Conservation (phyloP, 2,888 invertebrate genomes). For the Cephonodes hylas region DNA sequence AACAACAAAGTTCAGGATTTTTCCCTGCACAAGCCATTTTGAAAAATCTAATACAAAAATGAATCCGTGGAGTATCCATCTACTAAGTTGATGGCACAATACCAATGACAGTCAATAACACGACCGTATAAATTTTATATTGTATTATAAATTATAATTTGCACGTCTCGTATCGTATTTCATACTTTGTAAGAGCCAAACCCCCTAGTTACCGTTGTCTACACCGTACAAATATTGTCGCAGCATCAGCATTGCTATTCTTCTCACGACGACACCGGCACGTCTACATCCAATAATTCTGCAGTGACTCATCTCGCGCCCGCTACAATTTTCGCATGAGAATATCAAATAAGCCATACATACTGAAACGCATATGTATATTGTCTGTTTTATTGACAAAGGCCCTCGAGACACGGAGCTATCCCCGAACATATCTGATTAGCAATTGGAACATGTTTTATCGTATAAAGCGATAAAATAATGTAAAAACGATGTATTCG, state of each 20-base stretch:
- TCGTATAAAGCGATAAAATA: too few species aligned
- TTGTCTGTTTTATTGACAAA: background rate
- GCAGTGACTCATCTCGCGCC: conserved; percentile 63
- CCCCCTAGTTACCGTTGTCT: conserved; percentile 13
- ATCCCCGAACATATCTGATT: background rate
- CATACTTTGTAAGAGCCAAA: too few species aligned
- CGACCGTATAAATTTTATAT: too few species aligned
- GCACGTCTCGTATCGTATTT: too few species aligned
- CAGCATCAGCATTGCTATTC: conserved; percentile 59
- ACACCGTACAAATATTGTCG: conserved; percentile 49
- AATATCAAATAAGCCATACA: conserved; percentile 62
- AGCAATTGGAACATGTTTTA: background rate
- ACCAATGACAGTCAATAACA: too few species aligned
- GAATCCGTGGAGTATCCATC: too few species aligned
- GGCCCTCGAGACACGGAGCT: background rate
- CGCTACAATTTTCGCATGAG: conserved; percentile 67
- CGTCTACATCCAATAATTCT: conserved; percentile 73
- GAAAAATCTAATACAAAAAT: too few species aligned
- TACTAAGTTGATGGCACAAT: too few species aligned
- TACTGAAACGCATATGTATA: conserved; percentile 17
- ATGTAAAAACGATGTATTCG: too few species aligned
- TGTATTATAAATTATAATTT: too few species aligned
- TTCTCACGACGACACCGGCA: conserved; percentile 57
- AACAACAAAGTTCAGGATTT: too few species aligned
- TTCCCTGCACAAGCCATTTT: too few species aligned